Conservation (phyloP, 2,113 vertebrate genomes). For the Cyprinodon tularosa region DNA sequence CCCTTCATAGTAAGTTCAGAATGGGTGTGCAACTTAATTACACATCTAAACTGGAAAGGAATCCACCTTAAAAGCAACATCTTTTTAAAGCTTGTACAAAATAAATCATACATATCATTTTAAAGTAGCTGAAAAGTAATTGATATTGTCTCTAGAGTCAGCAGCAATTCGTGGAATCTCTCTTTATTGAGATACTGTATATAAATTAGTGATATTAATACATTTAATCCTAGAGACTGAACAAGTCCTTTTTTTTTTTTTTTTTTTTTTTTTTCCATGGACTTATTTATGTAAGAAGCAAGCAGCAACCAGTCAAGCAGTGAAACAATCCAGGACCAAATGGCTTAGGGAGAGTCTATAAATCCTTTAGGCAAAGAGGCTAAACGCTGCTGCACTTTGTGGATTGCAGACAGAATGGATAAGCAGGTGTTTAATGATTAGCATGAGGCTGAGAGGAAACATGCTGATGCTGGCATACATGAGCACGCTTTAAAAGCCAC, state of each 20-base stretch:
- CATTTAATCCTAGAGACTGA: not conserved
- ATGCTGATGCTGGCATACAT: slow-evolving; percentile 12
- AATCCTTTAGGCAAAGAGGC: slow-evolving; percentile 51
- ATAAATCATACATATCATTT: too few species aligned
- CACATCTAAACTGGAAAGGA: too few species aligned
- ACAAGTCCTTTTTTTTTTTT: not conserved
- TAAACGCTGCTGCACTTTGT: slow-evolving; percentile 35
- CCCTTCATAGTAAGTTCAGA: too few species aligned
- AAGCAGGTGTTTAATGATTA: slow-evolving; percentile 54
- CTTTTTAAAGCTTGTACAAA: too few species aligned
- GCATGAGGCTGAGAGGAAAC: slow-evolving; percentile 25
- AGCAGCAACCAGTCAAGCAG: slow-evolving; percentile 14
- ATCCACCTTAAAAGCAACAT: too few species aligned
- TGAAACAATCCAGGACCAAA: slow-evolving; percentile 19
- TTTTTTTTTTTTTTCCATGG: too few species aligned
- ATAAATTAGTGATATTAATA: not conserved
- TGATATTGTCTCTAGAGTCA: not conserved
- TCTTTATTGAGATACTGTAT: not conserved
- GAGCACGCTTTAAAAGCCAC: not conserved
- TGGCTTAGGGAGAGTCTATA: slow-evolving; percentile 50
- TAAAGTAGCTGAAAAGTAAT: not conserved
- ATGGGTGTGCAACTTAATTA: too few species aligned
- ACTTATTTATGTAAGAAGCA: not conserved
- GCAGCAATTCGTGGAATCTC: not conserved
- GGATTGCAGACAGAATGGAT: slow-evolving; percentile 22